A percentile compares a stretch with the other conserved stretches of the same genome.
Conservation (phyloP, 2,888 invertebrate genomes). For the Lithophane semibrunnea region DNA sequence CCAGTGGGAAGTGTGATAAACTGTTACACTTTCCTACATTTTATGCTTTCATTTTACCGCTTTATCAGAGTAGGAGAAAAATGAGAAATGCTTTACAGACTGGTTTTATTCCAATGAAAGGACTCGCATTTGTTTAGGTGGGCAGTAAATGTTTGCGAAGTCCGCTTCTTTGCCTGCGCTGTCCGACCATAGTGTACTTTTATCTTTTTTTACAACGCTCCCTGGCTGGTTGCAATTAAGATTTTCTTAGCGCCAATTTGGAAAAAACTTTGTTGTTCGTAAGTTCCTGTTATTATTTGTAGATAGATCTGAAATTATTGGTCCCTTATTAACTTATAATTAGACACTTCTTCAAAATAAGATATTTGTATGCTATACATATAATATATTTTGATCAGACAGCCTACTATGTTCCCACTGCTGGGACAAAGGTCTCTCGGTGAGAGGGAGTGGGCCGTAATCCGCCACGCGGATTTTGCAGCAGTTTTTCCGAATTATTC, state of each 20-base stretch:
- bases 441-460: background rate
- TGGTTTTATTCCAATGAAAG: slow-evolving; percentile 53
- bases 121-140: slow-evolving; percentile 50
- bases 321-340: background rate
- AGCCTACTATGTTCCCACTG: background rate
- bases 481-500: background rate
- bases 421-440: background rate
- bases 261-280: slow-evolving; percentile 8
- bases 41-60: slow-evolving; percentile 39
- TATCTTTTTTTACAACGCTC: slow-evolving; percentile 31
- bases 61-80: slow-evolving; percentile 29
- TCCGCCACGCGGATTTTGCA: background rate
- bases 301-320: background rate
- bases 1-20: slow-evolving; percentile 37
- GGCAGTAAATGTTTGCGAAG: slow-evolving; percentile 48
- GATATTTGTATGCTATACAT: too few relatives aligned
- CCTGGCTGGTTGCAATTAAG: slow-evolving; percentile 38
- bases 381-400: too few relatives aligned
- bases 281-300: background rate
- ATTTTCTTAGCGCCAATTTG: slow-evolving; percentile 12
- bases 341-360: background rate
- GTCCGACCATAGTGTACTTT: slow-evolving; percentile 19
- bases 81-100: slow-evolving; percentile 32
- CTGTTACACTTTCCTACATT: slow-evolving; percentile 26
- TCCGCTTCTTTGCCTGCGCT: slow-evolving; percentile 13